Evolutionary conservation across 2,888 invertebrate species (phyloP), one percentile per base, ranked within the genome.

Genomic region (Hanleya hanleyi): DNA sequence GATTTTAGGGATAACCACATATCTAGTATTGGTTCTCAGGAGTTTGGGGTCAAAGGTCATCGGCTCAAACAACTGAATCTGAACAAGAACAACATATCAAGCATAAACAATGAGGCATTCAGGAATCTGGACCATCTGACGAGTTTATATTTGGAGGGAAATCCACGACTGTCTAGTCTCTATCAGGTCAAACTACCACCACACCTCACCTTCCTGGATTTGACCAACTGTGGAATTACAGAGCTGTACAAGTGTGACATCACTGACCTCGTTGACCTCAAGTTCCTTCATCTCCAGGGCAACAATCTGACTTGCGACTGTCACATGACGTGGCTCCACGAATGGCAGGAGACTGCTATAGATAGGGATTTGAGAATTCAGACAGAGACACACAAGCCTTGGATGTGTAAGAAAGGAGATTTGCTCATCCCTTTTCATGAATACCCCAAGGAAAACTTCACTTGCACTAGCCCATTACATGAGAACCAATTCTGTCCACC

Each of bases 121-220:
- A 51, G 41, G 1, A 74, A 75, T 5, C 69, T 82, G 18, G 36
- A 71, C 29, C 71, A 77, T 33, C 74, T 84, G 62, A 76, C 76
- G 36, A 78, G 73, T 32, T 71, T 84, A 2, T 70, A 73, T 65
- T 57, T 84, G 22, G 18, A 29, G 47, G 37, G 12, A 18, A 33
- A 29, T 3, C 33, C 22, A 32, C 62, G 71, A 15, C 67, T 70
- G 1, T 35, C 62, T 0, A 49, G 71, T 9, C 73, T 85, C 38
- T 66, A 69, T 32, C 75, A 77, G 64, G 67, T 83, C 26, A 12
- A 69, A 4, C 77, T 81, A 26, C 81, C 81, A 9, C 67, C 47
- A 1, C 78, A 79, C 62, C 72, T 86, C 15, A 65, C 73, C 18
- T 77, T 75, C 57, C 74, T 86, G 12, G 83, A 85, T 67, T 73